Evolutionary conservation across 1,140 invertebrate genomes (phyloP), one percentile per base, ranked within the genome.

Genomic region (Plectrocnemia conspersa): DNA sequence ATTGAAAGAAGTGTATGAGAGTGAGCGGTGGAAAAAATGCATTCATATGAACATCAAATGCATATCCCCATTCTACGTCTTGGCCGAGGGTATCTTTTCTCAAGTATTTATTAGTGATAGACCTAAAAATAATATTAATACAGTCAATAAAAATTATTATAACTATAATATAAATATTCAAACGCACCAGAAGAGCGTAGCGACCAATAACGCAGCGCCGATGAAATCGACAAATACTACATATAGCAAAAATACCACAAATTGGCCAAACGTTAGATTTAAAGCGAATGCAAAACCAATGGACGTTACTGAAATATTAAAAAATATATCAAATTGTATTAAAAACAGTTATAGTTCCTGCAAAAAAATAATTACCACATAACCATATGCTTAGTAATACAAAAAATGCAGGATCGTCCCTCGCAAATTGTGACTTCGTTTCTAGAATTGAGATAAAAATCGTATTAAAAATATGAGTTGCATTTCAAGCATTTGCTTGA

Each of bases 361-460:
- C 54, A 36, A 46, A 57, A 57, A 33, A 56, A 63, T 66, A 80
- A 81, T 80, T 81, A 92, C 89, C 79, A 69, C 85, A 85, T 33
- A 98, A 72, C 81, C 92, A 94, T 64, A 88, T 78, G 55, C 86
- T 83, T 11, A 99, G 75, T 40, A 99, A 74, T 23, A 99, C 93
- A 54, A 99, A 73, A 78, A 99, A 99, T 53, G 97, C 97, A 48
- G 97, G 97, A 78, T 99, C 97, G 78, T 99, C 97, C 74, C 97
- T 82, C 0, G 96, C 96, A 84, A 97, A 99, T 75, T 99, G 96
- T 63, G 93, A 90, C 77, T 98, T 98, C 54, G 94, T 96, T 78
- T 97, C 91, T 95, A n/a, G 72, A 58, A 85, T 38, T 38, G 10
- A 50, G 5, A 81, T 63, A 55, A 62, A 69, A 69, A 63, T 61